Evolutionary conservation across 2,797 vertebrate genomes (phyloP).

Genomic region (Avahi laniger): DNA sequence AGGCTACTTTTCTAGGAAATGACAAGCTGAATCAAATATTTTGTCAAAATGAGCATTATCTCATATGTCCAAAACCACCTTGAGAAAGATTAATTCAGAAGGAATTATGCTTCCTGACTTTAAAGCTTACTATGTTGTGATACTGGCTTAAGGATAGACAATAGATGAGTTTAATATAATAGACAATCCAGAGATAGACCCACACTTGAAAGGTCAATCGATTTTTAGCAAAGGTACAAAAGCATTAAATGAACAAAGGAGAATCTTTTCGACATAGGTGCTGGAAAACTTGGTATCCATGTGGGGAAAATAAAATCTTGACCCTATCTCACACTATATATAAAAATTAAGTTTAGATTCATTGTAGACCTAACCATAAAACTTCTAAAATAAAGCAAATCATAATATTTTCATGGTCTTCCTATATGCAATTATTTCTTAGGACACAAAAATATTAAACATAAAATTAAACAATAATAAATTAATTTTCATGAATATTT

Average conservation of each 20-base stretch:
- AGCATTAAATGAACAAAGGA: neutral
- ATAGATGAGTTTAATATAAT: neutral
- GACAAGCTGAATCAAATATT: neutral
- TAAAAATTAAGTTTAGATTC: neutral
- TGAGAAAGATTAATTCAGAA: neutral
- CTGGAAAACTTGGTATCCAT: neutral
- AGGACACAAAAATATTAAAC: neutral
- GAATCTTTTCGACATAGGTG: neutral
- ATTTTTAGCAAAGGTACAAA: neutral
- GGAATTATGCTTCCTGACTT: neutral
- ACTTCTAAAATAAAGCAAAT: neutral
- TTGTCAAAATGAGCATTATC: neutral
- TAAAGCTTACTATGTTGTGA: neutral
- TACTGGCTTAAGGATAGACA: neutral
- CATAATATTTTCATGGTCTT: neutral
- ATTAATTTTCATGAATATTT: neutral
- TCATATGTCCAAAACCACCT: neutral
- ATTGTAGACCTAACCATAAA: neutral
- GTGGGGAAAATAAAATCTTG: neutral
- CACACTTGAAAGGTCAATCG: neutral
- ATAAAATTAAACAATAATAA: neutral
- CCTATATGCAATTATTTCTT: neutral
- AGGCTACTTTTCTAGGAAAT: neutral
- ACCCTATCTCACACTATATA: neutral
- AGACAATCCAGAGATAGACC: neutral